Evolutionary conservation across 2,113 vertebrate genomes (phyloP), one percentile per base, ranked within the genome.

Genomic region (Coryphaenoides rupestris): DNA sequence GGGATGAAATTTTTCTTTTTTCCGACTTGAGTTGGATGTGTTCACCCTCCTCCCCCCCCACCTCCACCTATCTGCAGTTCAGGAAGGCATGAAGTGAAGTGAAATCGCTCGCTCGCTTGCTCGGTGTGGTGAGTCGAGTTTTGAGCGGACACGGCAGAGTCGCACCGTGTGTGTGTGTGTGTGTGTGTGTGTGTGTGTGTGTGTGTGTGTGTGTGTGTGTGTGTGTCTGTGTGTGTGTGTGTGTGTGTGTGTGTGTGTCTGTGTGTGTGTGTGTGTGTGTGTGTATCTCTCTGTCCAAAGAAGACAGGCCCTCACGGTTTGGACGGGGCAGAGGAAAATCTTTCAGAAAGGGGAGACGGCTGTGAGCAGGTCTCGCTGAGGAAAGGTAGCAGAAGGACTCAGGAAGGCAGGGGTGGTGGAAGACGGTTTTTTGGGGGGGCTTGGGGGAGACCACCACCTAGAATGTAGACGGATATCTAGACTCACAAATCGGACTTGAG

Each of bases 261-360:
- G n/a, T n/a, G n/a, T n/a, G n/a, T n/a, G n/a, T n/a, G n/a, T n/a
- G n/a, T n/a, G n/a, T 55, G 33, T 23, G 46, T n/a, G 46, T 63
- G 63, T 68, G 57, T 62, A 63, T 66, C n/a, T n/a, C n/a, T n/a
- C n/a, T n/a, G n/a, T 45, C 64, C 68, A 82, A n/a, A n/a, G n/a
- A 77, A 86, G 84, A 83, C 79, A 86, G 86, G 85, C 76, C 76
- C 85, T 82, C 80, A 82, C 60, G 82, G 88, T 86, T 84, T 88
- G 86, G 85, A 90, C 49, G 80, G 84, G 66, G 74, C 69, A 78
- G 78, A 85, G 88, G 87, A 91, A 90, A 86, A 80, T 77, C 86
- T 86, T 84, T 72, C 60, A 61, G 71, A 76, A 79, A 74, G 66
- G 67, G 75, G 79, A 87, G 83, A 86, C 75, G 68, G 65, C 75